Evolutionary conservation across 2,113 vertebrate genomes (phyloP).

Genomic region (Phaethon lepturus): DNA sequence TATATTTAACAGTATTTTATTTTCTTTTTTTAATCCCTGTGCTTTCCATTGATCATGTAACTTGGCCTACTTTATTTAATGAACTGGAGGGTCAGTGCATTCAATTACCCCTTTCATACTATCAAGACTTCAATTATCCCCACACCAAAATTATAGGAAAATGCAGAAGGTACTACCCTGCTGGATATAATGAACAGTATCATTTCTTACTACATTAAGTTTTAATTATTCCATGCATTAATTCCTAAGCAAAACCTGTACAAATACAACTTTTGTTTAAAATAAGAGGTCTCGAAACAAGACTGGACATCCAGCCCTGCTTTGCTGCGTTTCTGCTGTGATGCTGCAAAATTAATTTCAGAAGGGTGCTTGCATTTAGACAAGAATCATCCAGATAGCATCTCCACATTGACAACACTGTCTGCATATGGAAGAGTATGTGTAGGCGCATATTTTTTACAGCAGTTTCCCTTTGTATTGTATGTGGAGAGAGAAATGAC

Average conservation of each 20-base stretch:
- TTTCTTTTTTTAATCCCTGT: slow-evolving; percentile 67
- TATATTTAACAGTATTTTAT: slow-evolving; percentile 76
- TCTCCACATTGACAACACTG: not conserved
- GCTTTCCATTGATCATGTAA: slow-evolving; percentile 83
- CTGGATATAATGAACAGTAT: slow-evolving; percentile 77
- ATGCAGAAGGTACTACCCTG: slow-evolving; percentile 76
- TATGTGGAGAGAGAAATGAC: slow-evolving; percentile 38
- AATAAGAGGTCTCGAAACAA: not conserved
- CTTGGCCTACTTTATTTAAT: slow-evolving; percentile 91
- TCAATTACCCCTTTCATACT: slow-evolving; percentile 89
- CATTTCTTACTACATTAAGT: slow-evolving; percentile 82
- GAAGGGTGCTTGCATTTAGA: not conserved
- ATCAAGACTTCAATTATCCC: slow-evolving; percentile 90
- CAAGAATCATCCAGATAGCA: slow-evolving; percentile 9
- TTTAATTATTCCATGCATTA: slow-evolving; percentile 78
- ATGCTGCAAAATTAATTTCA: slow-evolving; percentile 51
- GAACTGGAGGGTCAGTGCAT: slow-evolving; percentile 93
- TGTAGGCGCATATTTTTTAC: slow-evolving; percentile 42
- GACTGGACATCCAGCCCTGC: not conserved
- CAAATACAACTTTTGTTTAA: slow-evolving; percentile 54
- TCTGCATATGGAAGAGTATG: slow-evolving; percentile 22
- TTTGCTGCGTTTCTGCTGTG: not conserved
- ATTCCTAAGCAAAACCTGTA: slow-evolving; percentile 72
- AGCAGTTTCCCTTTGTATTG: slow-evolving; percentile 36
- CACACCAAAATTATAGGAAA: slow-evolving; percentile 86